A percentile compares a stretch with the other conserved stretches of the same genome.
Evolutionary conservation across 1,140 invertebrate species (phyloP).

Genomic region (Drosophila cardini): DNA sequence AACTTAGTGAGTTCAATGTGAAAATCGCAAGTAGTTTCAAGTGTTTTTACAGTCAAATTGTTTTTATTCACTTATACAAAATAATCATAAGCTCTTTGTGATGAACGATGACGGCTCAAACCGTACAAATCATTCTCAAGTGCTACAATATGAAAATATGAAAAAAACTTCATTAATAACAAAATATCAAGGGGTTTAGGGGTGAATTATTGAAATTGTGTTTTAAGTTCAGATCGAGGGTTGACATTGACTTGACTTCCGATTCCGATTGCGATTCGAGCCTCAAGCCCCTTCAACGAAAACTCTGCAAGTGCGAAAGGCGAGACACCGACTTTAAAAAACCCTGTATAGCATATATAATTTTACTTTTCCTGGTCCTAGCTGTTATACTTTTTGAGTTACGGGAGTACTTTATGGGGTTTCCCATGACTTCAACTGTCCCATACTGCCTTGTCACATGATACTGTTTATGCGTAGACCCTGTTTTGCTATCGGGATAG

Average conservation of each 20-base stretch:
- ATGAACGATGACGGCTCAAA: constrained; percentile 20
- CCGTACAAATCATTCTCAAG: not conserved
- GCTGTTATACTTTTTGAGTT: no score
- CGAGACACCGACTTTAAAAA: no score
- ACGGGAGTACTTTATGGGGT: no score
- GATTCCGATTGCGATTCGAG: constrained; percentile 1
- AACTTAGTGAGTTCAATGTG: constrained; percentile 37
- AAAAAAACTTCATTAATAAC: constrained; percentile 58
- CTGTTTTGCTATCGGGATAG: no score
- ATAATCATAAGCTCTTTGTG: constrained; percentile 61
- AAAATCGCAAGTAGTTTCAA: constrained; percentile 77
- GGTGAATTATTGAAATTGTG: constrained; percentile 27
- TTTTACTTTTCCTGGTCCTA: no score
- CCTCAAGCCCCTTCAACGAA: not conserved
- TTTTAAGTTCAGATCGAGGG: constrained; percentile 37
- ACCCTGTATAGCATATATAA: no score
- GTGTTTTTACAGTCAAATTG: constrained; percentile 82
- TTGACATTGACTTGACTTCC: constrained; percentile 42
- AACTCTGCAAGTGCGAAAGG: no score
- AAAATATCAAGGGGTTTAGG: constrained; percentile 44
- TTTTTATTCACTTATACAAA: constrained; percentile 79
- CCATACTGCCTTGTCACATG: no score
- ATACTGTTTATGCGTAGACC: no score
- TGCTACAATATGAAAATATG: constrained; percentile 39
- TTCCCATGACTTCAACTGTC: no score